Evolutionary conservation across 2,113 vertebrate species (phyloP).

Genomic region (Pachycephala philippinensis): DNA sequence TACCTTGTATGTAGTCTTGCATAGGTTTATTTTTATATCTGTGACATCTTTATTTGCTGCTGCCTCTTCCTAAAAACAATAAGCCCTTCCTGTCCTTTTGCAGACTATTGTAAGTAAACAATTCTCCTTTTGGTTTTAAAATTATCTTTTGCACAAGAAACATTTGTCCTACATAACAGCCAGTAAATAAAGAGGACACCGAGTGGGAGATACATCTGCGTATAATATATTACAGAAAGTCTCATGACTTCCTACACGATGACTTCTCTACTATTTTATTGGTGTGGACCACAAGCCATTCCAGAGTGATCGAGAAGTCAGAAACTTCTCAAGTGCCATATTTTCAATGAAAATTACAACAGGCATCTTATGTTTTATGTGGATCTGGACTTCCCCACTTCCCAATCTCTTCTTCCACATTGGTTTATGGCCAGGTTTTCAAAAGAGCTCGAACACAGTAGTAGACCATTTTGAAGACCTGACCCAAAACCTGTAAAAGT

Average conservation of each 20-base stretch:
- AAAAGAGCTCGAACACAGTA: not conserved
- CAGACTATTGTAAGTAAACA: not conserved
- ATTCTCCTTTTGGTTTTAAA: constrained; percentile 15
- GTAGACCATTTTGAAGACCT: not conserved
- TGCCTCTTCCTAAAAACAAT: constrained; percentile 3
- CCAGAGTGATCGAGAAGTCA: not conserved
- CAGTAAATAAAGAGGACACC: not conserved
- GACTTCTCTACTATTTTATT: not conserved
- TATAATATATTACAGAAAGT: not conserved
- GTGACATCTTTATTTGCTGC: not conserved
- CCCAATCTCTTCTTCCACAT: not conserved
- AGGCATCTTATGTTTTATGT: not conserved
- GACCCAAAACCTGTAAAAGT: not conserved
- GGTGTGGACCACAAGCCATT: not conserved
- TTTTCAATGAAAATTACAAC: not conserved
- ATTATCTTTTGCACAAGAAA: not conserved
- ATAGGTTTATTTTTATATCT: constrained; percentile 8
- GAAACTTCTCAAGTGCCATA: not conserved
- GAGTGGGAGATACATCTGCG: not conserved
- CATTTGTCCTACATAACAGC: constrained; percentile 1
- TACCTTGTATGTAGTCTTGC: not conserved
- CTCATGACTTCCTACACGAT: not conserved
- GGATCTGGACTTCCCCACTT: not conserved
- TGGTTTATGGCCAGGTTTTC: not conserved
- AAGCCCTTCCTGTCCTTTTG: constrained; percentile 7